Evolutionary conservation across 2,888 invertebrate species (phyloP).

Genomic region (Tryphoninae sp.): DNA sequence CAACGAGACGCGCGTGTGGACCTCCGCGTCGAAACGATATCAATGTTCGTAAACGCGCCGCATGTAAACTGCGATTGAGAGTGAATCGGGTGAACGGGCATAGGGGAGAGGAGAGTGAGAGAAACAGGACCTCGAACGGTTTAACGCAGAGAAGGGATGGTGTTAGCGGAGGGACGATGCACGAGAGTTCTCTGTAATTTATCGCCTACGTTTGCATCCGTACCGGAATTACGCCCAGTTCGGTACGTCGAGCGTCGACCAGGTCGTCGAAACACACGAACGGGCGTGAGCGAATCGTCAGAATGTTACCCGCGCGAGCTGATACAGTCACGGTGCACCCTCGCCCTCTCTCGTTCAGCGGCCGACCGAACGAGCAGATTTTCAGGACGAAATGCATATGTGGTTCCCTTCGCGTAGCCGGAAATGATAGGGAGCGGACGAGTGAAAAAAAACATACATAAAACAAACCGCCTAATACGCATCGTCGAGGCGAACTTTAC

Average conservation of each 20-base stretch:
- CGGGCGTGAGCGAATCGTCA: conserved; percentile 70
- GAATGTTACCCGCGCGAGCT: conserved; percentile 61
- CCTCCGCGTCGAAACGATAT: conserved; percentile 43
- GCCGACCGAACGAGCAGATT: conserved; percentile 34
- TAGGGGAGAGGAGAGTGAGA: conserved; percentile 67
- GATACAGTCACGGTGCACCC: conserved; percentile 42
- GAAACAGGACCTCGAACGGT: conserved; percentile 67
- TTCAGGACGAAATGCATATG: conserved; percentile 29
- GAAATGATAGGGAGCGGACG: conserved; percentile 36
- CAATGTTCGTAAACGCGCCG: conserved; percentile 26
- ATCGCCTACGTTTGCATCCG: conserved; percentile 74
- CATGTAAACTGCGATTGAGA: conserved; percentile 52
- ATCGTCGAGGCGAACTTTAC: conserved; percentile 9
- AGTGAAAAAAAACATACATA: conserved; percentile 14
- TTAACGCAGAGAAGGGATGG: conserved; percentile 47
- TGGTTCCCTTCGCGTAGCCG: conserved; percentile 39
- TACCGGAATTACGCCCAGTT: conserved; percentile 74
- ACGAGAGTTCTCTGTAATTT: conserved; percentile 72
- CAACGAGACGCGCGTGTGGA: conserved; percentile 2
- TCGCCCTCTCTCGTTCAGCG: conserved; percentile 39
- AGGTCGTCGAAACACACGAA: conserved; percentile 46
- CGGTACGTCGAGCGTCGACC: conserved; percentile 59
- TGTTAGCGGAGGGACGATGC: conserved; percentile 68
- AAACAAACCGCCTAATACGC: conserved; percentile 41
- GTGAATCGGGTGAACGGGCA: conserved; percentile 66